Percentiles rank a stretch among this genome's conserved stretches.
These are phyloP conservation scores for Synaphobranchus kaupii DNA, from an alignment of 2,797 vertebrate genomes.

Conservation along the genomic window DNA sequence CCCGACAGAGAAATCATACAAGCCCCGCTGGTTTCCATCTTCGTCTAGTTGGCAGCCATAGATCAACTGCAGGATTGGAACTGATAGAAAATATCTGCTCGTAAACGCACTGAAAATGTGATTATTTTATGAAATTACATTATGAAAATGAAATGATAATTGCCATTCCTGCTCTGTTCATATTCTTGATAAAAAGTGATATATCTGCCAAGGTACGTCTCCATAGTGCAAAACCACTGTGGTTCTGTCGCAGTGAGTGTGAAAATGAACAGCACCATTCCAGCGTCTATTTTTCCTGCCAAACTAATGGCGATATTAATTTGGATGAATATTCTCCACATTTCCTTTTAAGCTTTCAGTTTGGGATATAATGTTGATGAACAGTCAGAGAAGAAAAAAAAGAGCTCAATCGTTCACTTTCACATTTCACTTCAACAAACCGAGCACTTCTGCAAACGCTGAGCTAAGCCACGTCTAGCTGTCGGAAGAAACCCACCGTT, in stretches of 20 bases:
- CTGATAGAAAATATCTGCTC: constrained; percentile 4
- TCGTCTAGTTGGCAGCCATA: constrained; percentile 32
- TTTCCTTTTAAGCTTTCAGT: not conserved
- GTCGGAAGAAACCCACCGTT: constrained; percentile 19
- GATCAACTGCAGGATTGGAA: constrained; percentile 39
- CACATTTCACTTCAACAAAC: not conserved
- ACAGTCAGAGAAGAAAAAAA: not conserved
- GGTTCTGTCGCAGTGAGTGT: not conserved
- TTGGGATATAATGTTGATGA: not conserved
- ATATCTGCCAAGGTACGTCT: not conserved
- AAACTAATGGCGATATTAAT: not conserved
- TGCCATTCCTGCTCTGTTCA: not conserved
- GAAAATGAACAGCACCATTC: not conserved
- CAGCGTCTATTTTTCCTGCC: not conserved
- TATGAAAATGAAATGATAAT: not conserved
- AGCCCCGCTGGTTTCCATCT: constrained; percentile 20
- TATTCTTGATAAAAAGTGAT: not conserved
- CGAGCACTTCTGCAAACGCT: not conserved
- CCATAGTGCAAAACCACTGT: not conserved
- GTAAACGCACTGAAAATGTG: not conserved
- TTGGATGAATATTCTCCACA: not conserved
- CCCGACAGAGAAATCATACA: constrained; percentile 33
- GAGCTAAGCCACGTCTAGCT: no score
- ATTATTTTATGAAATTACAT: not conserved
- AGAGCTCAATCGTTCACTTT: not conserved